phyloP scores from a whole-genome alignment of 2,797 vertebrate genomes.

The Adelosebastes latens region DNA sequence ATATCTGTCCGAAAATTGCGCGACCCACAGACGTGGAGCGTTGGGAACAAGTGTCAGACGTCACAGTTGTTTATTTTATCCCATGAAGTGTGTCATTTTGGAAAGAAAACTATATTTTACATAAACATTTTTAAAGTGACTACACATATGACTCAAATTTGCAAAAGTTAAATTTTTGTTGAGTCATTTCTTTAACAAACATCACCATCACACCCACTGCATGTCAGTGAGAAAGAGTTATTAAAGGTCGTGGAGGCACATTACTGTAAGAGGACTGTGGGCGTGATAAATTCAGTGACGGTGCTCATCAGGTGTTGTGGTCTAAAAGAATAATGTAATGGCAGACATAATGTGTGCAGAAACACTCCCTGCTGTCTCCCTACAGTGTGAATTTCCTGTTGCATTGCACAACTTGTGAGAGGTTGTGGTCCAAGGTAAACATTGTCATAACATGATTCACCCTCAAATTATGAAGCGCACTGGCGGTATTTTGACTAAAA shows the following conservation, averaged over 20 bases:
- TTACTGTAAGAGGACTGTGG: neutral
- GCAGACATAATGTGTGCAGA: neutral
- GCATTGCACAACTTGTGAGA: constrained; percentile 43
- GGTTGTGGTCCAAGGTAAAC: constrained; percentile 35
- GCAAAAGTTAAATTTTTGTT: neutral
- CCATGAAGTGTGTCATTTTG: neutral
- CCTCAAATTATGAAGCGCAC: neutral
- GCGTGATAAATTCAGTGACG: neutral
- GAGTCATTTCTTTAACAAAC: neutral
- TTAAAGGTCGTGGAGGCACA: neutral
- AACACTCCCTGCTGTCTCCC: constrained; percentile 29
- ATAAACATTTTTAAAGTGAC: neutral
- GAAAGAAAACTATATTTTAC: neutral
- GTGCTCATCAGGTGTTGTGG: neutral
- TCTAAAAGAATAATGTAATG: neutral
- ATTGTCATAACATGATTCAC: constrained; percentile 54
- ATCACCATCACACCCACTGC: neutral
- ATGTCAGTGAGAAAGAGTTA: neutral
- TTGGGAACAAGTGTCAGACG: neutral
- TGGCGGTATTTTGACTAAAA: neutral
- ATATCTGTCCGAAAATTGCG: neutral
- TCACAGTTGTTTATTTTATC: neutral
- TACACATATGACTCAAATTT: neutral
- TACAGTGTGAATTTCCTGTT: constrained; percentile 32
- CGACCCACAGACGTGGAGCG: no score